Evolutionary conservation across 2,113 vertebrate genomes (phyloP).

Genomic region (Tragelaphus buxtoni): DNA sequence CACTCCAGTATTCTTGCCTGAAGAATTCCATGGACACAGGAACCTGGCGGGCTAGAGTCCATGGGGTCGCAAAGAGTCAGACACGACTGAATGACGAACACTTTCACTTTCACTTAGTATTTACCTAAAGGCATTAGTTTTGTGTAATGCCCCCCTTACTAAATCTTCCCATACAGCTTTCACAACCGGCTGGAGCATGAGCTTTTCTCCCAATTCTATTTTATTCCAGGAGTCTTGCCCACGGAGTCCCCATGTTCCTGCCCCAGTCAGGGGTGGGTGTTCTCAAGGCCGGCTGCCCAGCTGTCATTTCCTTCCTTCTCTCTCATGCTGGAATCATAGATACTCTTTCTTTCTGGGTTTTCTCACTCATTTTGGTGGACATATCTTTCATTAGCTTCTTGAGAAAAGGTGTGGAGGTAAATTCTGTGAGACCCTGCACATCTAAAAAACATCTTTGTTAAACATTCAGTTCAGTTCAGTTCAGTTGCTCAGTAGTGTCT

Average conservation of each 20-base stretch:
- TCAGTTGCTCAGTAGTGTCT: not conserved
- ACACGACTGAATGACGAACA: not conserved
- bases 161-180: not conserved
- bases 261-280: not conserved
- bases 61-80: not conserved
- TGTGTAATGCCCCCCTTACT: not conserved
- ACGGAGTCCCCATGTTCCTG: not conserved
- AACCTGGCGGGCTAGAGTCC: not conserved
- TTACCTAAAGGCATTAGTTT: not conserved
- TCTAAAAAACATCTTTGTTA: not conserved
- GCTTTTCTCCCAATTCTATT: not conserved
- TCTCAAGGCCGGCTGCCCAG: not conserved
- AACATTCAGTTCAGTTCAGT: not conserved
- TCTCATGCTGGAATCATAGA: not conserved
- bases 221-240: not conserved
- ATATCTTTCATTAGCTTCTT: not conserved
- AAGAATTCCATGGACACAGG: not conserved
- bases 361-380: not conserved
- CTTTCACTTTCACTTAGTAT: not conserved
- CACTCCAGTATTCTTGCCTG: not conserved
- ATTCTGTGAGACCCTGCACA: not conserved
- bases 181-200: not conserved
- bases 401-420: not conserved
- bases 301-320: not conserved
- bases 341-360: not conserved